Percentiles rank a stretch among this genome's conserved stretches.
These are phyloP conservation scores for Vidua chalybeata DNA, from an alignment of 2,113 vertebrate genomes.

Conservation along the genomic window DNA sequence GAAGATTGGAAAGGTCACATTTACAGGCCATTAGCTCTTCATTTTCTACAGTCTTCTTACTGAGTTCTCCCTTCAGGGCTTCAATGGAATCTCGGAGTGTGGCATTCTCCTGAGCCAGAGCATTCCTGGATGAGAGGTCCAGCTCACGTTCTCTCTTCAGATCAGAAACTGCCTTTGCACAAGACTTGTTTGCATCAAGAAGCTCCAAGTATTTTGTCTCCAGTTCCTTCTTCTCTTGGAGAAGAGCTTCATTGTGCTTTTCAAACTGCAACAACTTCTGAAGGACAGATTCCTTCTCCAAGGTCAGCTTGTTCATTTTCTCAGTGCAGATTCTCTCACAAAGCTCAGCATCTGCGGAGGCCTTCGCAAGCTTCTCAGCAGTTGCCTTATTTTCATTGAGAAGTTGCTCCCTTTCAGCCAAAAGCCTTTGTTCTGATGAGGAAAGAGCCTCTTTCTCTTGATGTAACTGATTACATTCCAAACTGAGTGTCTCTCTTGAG, in stretches of 20 bases:
- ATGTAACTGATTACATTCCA: constrained; percentile 79
- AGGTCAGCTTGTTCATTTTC: constrained; percentile 60
- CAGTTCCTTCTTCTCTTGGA: constrained; percentile 80
- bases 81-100: constrained; percentile 66
- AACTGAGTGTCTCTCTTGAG: constrained; percentile 78
- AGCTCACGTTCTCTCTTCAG: constrained; percentile 76
- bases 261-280: constrained; percentile 70
- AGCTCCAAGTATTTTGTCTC: constrained; percentile 76
- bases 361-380: constrained; percentile 68
- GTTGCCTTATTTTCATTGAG: constrained; percentile 72
- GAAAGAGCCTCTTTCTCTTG: constrained; percentile 86
- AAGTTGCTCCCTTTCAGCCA: constrained; percentile 81
- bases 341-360: constrained; percentile 55
- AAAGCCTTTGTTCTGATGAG: constrained; percentile 74
- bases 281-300: constrained; percentile 74
- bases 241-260: constrained; percentile 72
- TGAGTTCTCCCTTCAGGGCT: constrained; percentile 74
- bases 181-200: constrained; percentile 71
- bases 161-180: constrained; percentile 71
- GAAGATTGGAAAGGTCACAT: constrained; percentile 63
- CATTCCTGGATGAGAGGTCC: constrained; percentile 62
- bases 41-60: constrained; percentile 66
- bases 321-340: constrained; percentile 65
- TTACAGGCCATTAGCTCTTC: constrained; percentile 72
- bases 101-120: constrained; percentile 74